phyloP scores from a whole-genome alignment of 2,797 vertebrate species.

The Acridotheres tristis region DNA sequence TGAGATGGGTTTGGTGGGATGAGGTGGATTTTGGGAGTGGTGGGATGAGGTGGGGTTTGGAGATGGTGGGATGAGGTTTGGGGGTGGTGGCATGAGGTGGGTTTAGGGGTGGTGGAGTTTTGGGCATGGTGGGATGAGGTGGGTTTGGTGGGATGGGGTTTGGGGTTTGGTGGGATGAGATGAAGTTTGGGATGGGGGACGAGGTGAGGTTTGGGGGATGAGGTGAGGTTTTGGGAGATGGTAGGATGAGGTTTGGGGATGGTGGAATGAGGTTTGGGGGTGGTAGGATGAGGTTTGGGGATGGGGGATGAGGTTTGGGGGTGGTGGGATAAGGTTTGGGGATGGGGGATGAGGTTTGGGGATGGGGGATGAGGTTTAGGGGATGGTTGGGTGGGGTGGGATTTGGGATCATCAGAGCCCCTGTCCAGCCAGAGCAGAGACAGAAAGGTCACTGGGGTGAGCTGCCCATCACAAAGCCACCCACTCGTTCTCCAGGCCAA shows the following conservation, averaged over 20 bases:
- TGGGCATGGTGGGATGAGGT: too few species aligned
- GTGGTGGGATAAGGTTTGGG: rapidly evolving
- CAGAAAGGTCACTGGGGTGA: neutral
- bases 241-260: too few species aligned
- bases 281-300: neutral
- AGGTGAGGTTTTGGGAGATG: too few species aligned
- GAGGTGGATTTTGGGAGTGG: neutral
- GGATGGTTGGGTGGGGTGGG: too few species aligned
- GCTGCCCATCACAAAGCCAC: neutral
- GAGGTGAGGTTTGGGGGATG: too few species aligned
- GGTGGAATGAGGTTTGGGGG: too few species aligned
- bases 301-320: neutral
- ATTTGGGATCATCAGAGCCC: neutral
- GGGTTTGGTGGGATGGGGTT: too few species aligned
- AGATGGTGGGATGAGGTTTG: neutral
- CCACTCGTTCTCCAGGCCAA: neutral
- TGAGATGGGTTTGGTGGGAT: neutral
- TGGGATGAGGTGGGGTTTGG: neutral
- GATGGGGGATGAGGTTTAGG: neutral
- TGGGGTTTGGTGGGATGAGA: too few species aligned
- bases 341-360: neutral
- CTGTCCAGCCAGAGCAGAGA: neutral
- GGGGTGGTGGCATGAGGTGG: neutral
- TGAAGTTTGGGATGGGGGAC: too few species aligned
- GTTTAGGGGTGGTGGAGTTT: neutral